Base-by-base conservation (phyloP, 2,888 invertebrate species). In the Leucoptera coffeella region DNA sequence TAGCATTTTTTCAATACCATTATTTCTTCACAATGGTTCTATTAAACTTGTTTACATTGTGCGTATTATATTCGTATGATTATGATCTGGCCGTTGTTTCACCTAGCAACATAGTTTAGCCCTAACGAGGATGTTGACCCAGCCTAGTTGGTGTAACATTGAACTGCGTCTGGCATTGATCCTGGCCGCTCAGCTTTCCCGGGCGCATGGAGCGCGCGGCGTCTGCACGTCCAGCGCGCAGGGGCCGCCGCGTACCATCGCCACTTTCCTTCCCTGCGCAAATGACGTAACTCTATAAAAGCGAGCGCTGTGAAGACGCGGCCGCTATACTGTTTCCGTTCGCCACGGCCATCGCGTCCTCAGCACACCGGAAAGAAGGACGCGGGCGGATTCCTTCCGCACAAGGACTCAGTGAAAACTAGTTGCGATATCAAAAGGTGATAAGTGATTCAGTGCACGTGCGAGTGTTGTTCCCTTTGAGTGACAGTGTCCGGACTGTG, bases 211-310 rank as follows among this genome's bases (percentile, higher is more conserved):
- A 19, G 8, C 5, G 14, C 26, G 27, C 38, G 35, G 47, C 38
- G 37, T 32, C 48, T 42, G 43, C 37, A 59, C 48, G 36, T 65
- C 64, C 62, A 41, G 64, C 7, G 28, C 39, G 36, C 39, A 32
- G 37, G 42, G 43, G 37, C 52, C 54, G 17, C 9, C 17, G 17
- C 17, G 9, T n/a, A 46, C 69, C 69, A 65, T 65, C 65, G 59
- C 69, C 60, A 67, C 69, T 69, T 69, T 69, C 67, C 58, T 65
- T 62, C 62, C 60, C 56, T 47, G 54, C 59, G 52, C 54, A 53
- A 60, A 56, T 69, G 69, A 69, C 69, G 69, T 69, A 69, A 69
- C 62, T 61, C 64, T 69, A 69, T 69, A 69, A 67, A 69, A 69
- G 69, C 62, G 65, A 49, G 56, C 36, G 61, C 56, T 40, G 45